Evolutionary conservation across 2,113 vertebrate genomes (phyloP).

Genomic region (Lasiurus borealis): DNA sequence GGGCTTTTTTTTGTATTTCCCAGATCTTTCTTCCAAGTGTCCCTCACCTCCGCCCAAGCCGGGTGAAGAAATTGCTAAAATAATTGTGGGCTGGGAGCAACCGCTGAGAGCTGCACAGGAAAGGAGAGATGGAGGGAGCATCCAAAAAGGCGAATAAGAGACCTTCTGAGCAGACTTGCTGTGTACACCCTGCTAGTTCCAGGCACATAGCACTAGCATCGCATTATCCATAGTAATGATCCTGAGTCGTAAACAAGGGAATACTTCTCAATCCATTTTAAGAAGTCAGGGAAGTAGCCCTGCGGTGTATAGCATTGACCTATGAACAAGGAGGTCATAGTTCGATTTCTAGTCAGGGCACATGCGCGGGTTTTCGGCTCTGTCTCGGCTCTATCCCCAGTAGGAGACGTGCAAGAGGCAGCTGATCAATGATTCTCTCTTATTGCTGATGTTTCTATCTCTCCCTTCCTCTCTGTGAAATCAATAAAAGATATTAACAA

Average conservation of each 20-base stretch:
- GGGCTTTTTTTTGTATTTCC: not conserved
- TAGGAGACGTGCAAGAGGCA: no score
- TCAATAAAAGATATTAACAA: no score
- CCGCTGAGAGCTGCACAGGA: no score
- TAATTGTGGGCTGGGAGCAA: not conserved
- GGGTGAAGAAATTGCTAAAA: not conserved
- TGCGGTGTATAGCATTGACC: no score
- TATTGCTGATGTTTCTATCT: no score
- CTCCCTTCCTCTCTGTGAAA: no score
- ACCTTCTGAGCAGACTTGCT: not conserved
- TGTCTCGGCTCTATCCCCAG: no score
- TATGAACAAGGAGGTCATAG: no score
- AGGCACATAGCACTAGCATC: not conserved
- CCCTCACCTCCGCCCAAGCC: not conserved
- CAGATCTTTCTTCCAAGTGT: not conserved
- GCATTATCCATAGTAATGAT: not conserved
- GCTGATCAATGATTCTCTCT: no score
- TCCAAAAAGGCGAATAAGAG: not conserved
- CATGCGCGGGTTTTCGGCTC: no score
- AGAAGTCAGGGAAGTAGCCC: not conserved
- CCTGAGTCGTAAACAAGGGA: not conserved
- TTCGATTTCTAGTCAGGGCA: no score
- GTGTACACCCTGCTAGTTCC: not conserved
- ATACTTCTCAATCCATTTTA: not conserved
- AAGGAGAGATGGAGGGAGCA: not conserved